Evolutionary conservation across 2,888 invertebrate genomes (phyloP).

Genomic region (Anorthoa munda): DNA sequence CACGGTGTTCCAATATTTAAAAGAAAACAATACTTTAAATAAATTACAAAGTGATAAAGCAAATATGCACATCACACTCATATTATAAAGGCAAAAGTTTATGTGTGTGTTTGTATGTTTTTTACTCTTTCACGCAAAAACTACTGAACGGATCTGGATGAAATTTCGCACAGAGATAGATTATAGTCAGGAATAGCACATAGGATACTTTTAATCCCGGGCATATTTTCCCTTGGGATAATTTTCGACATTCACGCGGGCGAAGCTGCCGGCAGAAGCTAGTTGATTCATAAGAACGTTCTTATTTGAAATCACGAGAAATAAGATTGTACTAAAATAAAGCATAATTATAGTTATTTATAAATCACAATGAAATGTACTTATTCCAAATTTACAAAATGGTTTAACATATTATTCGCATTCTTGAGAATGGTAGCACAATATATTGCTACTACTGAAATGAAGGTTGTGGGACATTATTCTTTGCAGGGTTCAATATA

Average conservation of each 20-base stretch:
- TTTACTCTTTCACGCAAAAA: too few species aligned
- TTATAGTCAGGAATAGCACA: too few species aligned
- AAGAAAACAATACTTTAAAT: constrained; percentile 48
- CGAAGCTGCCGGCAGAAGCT: too few species aligned
- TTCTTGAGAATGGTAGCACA: background rate
- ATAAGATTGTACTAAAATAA: background rate
- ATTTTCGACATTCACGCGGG: too few species aligned
- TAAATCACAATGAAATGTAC: background rate
- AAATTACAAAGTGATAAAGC: constrained; percentile 32
- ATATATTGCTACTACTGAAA: background rate
- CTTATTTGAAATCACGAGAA: constrained; percentile 14
- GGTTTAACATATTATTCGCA: background rate
- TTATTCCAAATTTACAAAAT: background rate
- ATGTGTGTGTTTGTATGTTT: too few species aligned
- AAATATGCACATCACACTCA: constrained; percentile 19
- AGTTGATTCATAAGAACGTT: background rate
- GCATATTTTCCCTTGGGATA: too few species aligned
- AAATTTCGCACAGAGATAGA: too few species aligned
- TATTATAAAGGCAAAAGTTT: too few species aligned
- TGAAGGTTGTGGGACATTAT: background rate
- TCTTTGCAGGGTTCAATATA: constrained; percentile 1
- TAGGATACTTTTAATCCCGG: too few species aligned
- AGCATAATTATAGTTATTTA: background rate
- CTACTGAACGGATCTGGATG: too few species aligned
- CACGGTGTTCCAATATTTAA: constrained; percentile 48